Evolutionary conservation across 2,797 vertebrate species (phyloP), one percentile per base, ranked within the genome.

Genomic region (Cryptoprocta ferox): DNA sequence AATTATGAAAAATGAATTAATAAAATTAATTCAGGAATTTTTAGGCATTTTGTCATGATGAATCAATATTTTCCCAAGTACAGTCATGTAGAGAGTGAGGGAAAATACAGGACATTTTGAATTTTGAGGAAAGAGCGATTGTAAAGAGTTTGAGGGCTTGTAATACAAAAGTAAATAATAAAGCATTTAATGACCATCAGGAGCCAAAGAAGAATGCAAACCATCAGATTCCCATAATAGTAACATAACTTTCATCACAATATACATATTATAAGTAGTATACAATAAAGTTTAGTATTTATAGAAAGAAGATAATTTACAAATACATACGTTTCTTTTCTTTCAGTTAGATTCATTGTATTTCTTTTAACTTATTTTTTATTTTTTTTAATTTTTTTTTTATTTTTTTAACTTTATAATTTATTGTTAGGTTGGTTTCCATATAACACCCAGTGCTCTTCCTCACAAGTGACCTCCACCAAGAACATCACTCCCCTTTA

Each of bases 71-170:
- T 61, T 84, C 32, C 5, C 26, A 92, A 59, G 1, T 39, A 42
- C 0, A 86, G 9, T 66, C 35, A 81, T 53, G 14, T 21, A 84
- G 5, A 76, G 28, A 84, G 9, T 68, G 14, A 73, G 21, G 24
- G 42, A 28, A 94, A 70, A 92, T 0, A 30, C 6, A 9, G 5
- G 16, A 5, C 26, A 39, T 63, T 92, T 56, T 15, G 16, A 81
- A 45, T 81, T 95, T 85, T 84, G 80, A 97, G n/a, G 48, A 76
- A 78, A 70, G 21, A 89, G 56, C 7, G 14, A 61, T 45, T 92
- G 1, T 8, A 63, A 42, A 73, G 35, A 39, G 4, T 14, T 26
- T 48, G 32, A 70, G 15, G 30, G 39, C 10, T 30, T 92, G 3
- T 48, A 92, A 81, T 26, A 45, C 35, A 28, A 3, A 92, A 82